Base-by-base conservation (phyloP, 2,888 invertebrate genomes). In the Cancer borealis region DNA sequence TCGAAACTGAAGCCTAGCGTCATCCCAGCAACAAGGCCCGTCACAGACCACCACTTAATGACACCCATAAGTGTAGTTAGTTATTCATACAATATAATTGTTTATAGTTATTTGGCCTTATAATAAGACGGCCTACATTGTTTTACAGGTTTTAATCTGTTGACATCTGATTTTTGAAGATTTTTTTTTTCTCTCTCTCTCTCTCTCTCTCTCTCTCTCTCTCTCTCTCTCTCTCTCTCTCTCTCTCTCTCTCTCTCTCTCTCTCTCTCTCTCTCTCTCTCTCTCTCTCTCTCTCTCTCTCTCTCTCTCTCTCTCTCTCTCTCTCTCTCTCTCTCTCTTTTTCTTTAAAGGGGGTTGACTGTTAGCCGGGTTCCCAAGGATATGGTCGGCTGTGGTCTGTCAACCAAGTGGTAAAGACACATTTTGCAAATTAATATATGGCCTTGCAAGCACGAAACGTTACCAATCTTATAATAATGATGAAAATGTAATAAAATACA, bases 251-350 rank as follows among this genome's bases (percentile, higher is more conserved):
- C 54, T 54, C 54, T 54, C 54, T 54, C 17, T 60, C 60, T 60
- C 60, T 60, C 60, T 60, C 60, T 60, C 60, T 60, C 60, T 60
- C 46, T 73, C 73, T 73, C 73, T 73, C 73, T 73, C 73, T 73
- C 89, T 89, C 89, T 47, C 88, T 88, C 88, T 88, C 88, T n/a
- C 73, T 73, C 73, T 21, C 60, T 14, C 21, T 66, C 21, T 21
- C 60, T 66, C 21, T 66, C 60, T 66, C 60, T 66, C 60, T 66
- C 60, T 14, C 60, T 66, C 60, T 66, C 60, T 12, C 60, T 73
- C 39, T 39, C 39, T 39, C 39, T 39, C 39, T 39, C 39, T 39
- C 39, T 39, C 39, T 39, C 39, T 39, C 39, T 39, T 2, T 39
- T 39, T 39, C n/a, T 73, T 73, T 26, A 73, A 73, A 26, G 73